phyloP scores from a whole-genome alignment of 2,797 vertebrate species.

The Enteromius unitaeniatus region DNA sequence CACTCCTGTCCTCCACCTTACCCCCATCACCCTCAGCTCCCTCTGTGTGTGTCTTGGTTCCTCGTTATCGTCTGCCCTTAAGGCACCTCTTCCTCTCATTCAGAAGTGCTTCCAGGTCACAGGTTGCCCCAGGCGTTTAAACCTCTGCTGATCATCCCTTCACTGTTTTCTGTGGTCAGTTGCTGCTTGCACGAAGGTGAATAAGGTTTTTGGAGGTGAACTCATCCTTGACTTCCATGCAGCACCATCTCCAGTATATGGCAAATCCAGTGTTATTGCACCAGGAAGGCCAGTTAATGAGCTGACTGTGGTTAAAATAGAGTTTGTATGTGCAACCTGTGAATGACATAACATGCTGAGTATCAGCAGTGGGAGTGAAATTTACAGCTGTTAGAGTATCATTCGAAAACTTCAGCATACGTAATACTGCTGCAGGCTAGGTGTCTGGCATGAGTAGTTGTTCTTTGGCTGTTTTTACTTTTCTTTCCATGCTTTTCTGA shows the following conservation, averaged over 20 bases:
- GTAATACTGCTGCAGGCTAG: constrained; percentile 5
- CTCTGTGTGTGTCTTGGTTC: constrained; percentile 21
- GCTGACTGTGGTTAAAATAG: neutral
- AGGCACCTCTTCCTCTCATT: constrained; percentile 45
- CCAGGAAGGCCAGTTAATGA: constrained; percentile 23
- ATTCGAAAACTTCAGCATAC: neutral
- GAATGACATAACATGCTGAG: neutral
- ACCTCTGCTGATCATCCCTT: constrained; percentile 30
- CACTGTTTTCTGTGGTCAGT: constrained; percentile 1
- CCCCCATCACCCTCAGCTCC: constrained; percentile 5
- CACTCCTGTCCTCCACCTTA: neutral
- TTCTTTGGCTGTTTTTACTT: neutral
- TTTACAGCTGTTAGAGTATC: constrained; percentile 11
- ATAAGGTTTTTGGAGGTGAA: constrained; percentile 33
- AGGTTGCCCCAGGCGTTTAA: constrained; percentile 36
- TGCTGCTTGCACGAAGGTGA: constrained; percentile 8
- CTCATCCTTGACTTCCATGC: constrained; percentile 3
- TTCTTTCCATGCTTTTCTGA: neutral
- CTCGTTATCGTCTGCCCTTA: constrained; percentile 36
- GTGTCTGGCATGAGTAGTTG: neutral
- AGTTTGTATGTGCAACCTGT: constrained; percentile 3
- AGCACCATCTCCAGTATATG: neutral
- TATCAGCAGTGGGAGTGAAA: constrained; percentile 14
- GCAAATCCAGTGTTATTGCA: neutral
- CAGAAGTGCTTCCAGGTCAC: constrained; percentile 26